A percentile compares a stretch with the other conserved stretches of the same genome.
These are phyloP conservation scores for Stylophora pistillata DNA, from an alignment of 64 coral and sea anemone species.

Conservation along the genomic window DNA sequence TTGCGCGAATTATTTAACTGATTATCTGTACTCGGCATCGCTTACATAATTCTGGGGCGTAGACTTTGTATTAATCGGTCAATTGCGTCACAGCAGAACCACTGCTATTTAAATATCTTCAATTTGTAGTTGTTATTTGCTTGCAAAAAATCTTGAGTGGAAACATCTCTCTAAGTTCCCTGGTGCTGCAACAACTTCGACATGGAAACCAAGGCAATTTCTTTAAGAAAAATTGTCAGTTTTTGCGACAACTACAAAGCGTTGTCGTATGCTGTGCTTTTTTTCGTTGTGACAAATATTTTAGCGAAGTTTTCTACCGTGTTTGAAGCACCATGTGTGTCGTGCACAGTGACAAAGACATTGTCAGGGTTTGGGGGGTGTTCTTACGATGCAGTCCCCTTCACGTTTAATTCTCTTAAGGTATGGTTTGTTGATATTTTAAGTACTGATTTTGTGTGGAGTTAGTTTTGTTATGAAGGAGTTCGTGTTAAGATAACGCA, in stretches of 20 bases:
- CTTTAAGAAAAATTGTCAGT: neutral
- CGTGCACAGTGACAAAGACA: slow-evolving; percentile 75
- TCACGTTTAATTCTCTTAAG: slow-evolving; percentile 37
- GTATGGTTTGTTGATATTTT: slow-evolving; percentile 43
- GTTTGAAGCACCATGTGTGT: slow-evolving; percentile 71
- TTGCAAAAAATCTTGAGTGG: slow-evolving; percentile 10
- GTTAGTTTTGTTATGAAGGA: neutral
- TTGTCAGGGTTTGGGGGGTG: slow-evolving; percentile 47
- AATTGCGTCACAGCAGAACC: neutral
- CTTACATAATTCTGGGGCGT: neutral
- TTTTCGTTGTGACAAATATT: slow-evolving; percentile 29
- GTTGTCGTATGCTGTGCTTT: neutral
- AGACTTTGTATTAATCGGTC: neutral
- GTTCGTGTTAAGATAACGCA: neutral
- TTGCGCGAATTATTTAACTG: neutral
- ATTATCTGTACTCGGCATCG: slow-evolving; percentile 28
- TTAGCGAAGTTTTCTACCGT: slow-evolving; percentile 34
- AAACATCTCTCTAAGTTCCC: neutral
- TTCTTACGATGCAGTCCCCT: slow-evolving; percentile 25
- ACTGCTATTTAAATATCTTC: slow-evolving; percentile 27
- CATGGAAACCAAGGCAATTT: slow-evolving; percentile 4
- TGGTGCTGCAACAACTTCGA: neutral
- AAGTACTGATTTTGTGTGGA: slow-evolving; percentile 5
- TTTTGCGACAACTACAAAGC: slow-evolving; percentile 32
- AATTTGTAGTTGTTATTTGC: slow-evolving; percentile 48